Conservation (phyloP, 1,140 invertebrate genomes). For the Leucophenga varia region DNA sequence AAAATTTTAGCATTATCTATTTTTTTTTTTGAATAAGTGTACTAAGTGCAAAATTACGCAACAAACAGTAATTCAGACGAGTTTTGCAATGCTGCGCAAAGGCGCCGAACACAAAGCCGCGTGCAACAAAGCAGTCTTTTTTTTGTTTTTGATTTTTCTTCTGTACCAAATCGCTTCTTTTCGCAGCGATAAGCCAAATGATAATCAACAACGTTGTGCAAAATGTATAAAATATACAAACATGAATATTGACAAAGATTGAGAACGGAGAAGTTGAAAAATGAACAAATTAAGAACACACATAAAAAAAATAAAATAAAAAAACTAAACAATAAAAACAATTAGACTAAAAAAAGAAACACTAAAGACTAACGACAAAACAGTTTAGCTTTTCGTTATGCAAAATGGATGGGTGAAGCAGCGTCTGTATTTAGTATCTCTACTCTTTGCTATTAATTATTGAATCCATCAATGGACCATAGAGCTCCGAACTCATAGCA, state of each 20-base stretch:
- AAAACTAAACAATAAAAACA: conserved; percentile 32
- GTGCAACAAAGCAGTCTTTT: neutral
- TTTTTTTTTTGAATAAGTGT: too few species aligned
- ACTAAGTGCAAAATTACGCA: too few species aligned
- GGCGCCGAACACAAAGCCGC: neutral
- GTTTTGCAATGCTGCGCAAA: neutral
- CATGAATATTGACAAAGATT: too few species aligned
- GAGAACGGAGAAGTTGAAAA: too few species aligned
- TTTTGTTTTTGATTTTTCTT: too few species aligned
- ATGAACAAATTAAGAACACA: conserved; percentile 3
- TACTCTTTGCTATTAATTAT: conserved; percentile 20
- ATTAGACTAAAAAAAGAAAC: conserved; percentile 35
- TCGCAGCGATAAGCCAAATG: conserved; percentile 16
- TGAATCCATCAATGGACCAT: conserved; percentile 49
- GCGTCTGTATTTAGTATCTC: too few species aligned
- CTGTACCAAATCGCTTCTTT: conserved; percentile 14
- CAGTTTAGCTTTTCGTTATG: too few species aligned
- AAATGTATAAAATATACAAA: too few species aligned
- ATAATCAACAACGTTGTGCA: too few species aligned
- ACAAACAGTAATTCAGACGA: neutral
- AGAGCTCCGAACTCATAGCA: conserved; percentile 62
- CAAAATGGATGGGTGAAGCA: too few species aligned
- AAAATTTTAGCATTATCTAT: too few species aligned
- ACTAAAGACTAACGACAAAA: too few species aligned
- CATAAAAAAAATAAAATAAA: conserved; percentile 13